Percentiles rank a stretch among this genome's conserved stretches.
Conservation (phyloP, 2,888 invertebrate genomes). For the Mylabris sibirica region DNA sequence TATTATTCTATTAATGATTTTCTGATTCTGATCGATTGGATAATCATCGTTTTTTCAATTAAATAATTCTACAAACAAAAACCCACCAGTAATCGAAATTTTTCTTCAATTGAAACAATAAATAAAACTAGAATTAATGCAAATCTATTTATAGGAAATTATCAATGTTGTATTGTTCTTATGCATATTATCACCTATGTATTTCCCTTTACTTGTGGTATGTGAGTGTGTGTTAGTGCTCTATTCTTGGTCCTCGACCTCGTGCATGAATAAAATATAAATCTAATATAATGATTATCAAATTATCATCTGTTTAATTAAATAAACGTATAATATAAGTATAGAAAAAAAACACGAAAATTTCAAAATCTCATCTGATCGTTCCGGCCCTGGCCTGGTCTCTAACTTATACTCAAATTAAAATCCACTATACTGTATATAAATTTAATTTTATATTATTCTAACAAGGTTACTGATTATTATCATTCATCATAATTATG, state of each 20-base stretch:
- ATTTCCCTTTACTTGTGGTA: not conserved
- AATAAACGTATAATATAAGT: not conserved
- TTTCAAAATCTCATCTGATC: not conserved
- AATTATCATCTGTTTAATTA: not conserved
- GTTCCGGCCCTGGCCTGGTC: conserved; percentile 9
- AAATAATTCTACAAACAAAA: not conserved
- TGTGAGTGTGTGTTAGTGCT: not conserved
- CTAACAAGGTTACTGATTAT: not conserved
- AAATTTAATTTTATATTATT: not conserved
- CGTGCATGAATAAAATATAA: not conserved
- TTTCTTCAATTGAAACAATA: too few relatives aligned
- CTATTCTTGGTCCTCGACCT: conserved; percentile 3
- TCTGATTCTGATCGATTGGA: not conserved
- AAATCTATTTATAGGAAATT: not conserved
- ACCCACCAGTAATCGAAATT: too few relatives aligned
- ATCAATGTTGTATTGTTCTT: not conserved
- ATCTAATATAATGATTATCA: not conserved
- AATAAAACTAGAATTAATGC: not conserved
- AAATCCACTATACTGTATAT: not conserved
- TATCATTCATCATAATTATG: not conserved
- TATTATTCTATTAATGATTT: not conserved
- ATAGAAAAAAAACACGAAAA: too few relatives aligned
- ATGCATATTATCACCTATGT: not conserved
- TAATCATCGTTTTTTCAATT: not conserved
- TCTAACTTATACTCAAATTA: not conserved